phyloP scores from a whole-genome alignment of 2,113 vertebrate genomes.

The Nesospiza acunhae region DNA sequence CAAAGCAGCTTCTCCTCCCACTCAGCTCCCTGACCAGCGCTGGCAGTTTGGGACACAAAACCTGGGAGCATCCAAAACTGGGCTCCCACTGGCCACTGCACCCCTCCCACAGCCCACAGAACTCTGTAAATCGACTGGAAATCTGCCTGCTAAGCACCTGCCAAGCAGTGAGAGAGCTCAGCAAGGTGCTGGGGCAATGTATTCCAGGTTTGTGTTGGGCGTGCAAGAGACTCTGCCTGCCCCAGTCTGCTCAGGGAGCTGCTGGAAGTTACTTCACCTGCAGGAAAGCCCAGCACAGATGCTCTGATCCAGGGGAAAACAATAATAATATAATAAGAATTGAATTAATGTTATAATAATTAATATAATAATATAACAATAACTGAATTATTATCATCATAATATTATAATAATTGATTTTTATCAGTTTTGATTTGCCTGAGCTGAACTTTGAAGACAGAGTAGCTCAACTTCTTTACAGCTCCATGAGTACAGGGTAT shows the following conservation, averaged over 20 bases:
- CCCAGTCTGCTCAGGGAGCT: neutral
- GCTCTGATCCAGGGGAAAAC: neutral
- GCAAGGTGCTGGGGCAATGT: accelerated
- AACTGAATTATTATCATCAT: neutral
- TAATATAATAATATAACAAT: neutral
- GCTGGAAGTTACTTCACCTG: neutral
- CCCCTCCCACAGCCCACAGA: neutral
- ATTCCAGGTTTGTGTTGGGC: neutral
- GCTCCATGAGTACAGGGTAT: neutral
- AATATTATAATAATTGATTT: neutral
- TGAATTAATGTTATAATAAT: too few species aligned
- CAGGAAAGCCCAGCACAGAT: neutral
- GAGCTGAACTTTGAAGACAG: neutral
- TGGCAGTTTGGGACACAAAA: neutral
- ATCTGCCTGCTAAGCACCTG: neutral
- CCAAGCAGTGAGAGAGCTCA: neutral
- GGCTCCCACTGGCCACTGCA: neutral
- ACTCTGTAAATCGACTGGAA: neutral
- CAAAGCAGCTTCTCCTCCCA: neutral
- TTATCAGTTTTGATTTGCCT: neutral
- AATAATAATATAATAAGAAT: neutral
- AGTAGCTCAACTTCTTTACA: accelerated
- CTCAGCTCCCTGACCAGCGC: neutral
- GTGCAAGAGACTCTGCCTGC: neutral
- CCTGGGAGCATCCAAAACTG: neutral